A percentile compares a stretch with the other conserved stretches of the same genome.
Conservation (phyloP, 2,113 vertebrate species). For the Salvelinus fontinalis region DNA sequence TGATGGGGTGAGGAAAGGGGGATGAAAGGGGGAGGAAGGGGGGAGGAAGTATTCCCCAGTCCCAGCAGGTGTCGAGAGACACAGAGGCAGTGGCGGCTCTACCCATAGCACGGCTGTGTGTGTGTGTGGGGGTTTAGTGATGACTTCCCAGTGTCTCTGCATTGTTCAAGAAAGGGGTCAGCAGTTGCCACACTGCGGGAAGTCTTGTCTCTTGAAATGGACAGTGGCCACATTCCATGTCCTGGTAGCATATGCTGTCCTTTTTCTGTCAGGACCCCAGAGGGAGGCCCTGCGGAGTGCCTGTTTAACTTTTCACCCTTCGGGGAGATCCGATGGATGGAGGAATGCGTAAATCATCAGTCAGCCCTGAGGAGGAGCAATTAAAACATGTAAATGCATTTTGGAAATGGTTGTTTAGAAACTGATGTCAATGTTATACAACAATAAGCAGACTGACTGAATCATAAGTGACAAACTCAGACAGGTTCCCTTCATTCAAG, state of each 20-base stretch:
- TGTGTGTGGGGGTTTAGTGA: slow-evolving; percentile 2
- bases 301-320: slow-evolving; percentile 15
- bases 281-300: not conserved
- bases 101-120: not conserved
- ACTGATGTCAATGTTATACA: not conserved
- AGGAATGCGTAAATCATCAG: slow-evolving; percentile 29
- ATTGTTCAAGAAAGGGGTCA: slow-evolving; percentile 29
- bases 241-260: not conserved
- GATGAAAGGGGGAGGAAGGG: too few relatives aligned
- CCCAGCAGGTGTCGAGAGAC: slow-evolving; percentile 1
- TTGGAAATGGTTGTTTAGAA: too few relatives aligned
- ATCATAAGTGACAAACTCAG: too few relatives aligned
- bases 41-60: not conserved
- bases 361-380: not conserved
- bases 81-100: not conserved
- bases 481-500: too few relatives aligned
- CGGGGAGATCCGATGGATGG: not conserved
- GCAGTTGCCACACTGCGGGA: slow-evolving; percentile 33
- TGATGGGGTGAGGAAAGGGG: not conserved
- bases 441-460: not conserved
- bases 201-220: slow-evolving; percentile 9
- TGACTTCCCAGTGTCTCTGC: slow-evolving; percentile 16
- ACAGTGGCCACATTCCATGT: slow-evolving; percentile 35
- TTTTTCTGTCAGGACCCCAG: slow-evolving; percentile 20
- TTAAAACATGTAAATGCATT: too few relatives aligned